Evolutionary conservation across 2,797 vertebrate species (phyloP), one percentile per base, ranked within the genome.

Genomic region (Phrynocephalus guinanensis): DNA sequence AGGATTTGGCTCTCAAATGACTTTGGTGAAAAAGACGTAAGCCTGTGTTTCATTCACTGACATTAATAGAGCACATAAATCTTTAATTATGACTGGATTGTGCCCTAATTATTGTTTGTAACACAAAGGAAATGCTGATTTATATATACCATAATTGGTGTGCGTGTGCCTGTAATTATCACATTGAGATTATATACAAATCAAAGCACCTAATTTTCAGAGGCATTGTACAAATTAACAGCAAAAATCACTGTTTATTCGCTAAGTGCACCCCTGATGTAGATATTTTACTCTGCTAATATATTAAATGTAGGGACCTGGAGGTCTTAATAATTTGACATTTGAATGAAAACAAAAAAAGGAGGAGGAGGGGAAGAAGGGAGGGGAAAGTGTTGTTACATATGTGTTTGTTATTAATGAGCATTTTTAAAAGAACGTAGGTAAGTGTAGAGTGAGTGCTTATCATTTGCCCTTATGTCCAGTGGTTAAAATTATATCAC

Each of bases 41-140:
- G 60, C 60, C 16, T 20, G 18, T 63, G 60, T 10, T 72, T 83
- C 50, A 50, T 18, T 26, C 11, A 86, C 0, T 86, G 38, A 0
- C 60, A 77, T 87, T 68, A 82, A 63, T 16, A 28, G 38, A 20
- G 28, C 33, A 85, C 83, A n/a, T 18, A 67, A 73, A 77, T 66
- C 60, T n/a, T 77, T 30, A 67, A 22, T 33, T 85, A n/a, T 50
- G 28, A 16, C 26, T 85, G 38, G 33, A 48, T 48, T 76, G 26
- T 75, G 22, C 38, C 33, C 33, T n/a, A 77, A 30, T 82, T 16
- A 33, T n/a, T 76, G 73, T 28, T 48, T 44, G 38, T 33, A 33
- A n/a, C 16, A 75, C 30, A 60, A 75, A 84, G n/a, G 28, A n/a
- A 22, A 71, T 71, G 18, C 9, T 82, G 52, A 68, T 68, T 44